These are phyloP conservation scores for Scotopteryx bipunctaria DNA, from an alignment of 2,888 invertebrate species.

Conservation along the genomic window DNA sequence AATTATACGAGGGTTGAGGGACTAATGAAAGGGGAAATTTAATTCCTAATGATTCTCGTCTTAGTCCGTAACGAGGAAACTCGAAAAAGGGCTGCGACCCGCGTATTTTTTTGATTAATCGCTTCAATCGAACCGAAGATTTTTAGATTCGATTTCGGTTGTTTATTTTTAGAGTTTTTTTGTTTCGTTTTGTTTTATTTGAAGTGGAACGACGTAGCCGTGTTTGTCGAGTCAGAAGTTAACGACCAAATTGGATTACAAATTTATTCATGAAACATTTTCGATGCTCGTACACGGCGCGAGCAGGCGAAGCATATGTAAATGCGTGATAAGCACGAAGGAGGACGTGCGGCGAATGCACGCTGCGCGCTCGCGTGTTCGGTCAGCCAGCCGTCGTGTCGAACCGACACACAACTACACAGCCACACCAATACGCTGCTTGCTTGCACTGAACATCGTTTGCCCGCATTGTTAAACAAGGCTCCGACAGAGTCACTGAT, in stretches of 20 bases:
- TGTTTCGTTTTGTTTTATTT: constrained; percentile 64
- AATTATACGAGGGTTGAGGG: constrained; percentile 84
- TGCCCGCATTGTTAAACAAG: constrained; percentile 64
- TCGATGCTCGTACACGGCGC: constrained; percentile 75
- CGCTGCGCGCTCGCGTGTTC: constrained; percentile 42
- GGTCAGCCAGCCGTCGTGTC: constrained; percentile 19
- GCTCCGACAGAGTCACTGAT: constrained; percentile 44
- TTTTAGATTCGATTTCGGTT: constrained; percentile 64
- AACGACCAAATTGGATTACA: constrained; percentile 77
- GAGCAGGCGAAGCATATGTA: constrained; percentile 77
- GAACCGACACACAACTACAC: constrained; percentile 19
- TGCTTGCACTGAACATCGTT: constrained; percentile 39
- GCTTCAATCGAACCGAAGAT: constrained; percentile 67
- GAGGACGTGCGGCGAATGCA: constrained; percentile 59
- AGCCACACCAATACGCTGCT: constrained; percentile 23
- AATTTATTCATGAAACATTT: constrained; percentile 82
- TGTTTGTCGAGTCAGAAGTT: constrained; percentile 68
- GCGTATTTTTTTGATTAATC: constrained; percentile 77
- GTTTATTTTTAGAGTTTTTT: constrained; percentile 56
- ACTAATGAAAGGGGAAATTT: constrained; percentile 84
- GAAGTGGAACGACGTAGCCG: constrained; percentile 52
- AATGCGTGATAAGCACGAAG: constrained; percentile 78
- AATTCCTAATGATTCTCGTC: constrained; percentile 84
- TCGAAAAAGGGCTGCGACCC: constrained; percentile 80
- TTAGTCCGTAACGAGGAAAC: constrained; percentile 83